phyloP scores from a whole-genome alignment of 2,797 vertebrate species.

The Anguilla obscura region DNA sequence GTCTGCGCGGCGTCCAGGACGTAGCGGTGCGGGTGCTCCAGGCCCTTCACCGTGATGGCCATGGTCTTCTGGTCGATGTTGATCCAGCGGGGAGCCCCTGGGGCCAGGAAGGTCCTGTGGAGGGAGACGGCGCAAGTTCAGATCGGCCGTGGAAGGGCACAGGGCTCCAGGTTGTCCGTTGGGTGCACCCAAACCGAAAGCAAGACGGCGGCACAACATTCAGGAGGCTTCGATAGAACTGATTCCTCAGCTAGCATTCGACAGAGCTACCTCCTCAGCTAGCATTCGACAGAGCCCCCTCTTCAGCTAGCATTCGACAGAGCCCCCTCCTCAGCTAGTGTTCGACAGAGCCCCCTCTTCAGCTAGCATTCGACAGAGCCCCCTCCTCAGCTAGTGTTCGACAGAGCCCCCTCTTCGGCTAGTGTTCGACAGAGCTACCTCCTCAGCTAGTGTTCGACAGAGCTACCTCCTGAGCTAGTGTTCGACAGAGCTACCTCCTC shows the following conservation, averaged over 20 bases:
- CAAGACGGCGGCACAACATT: background rate
- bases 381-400: too few relatives aligned
- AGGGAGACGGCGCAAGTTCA: background rate
- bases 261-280: background rate
- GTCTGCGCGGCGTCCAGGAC: constrained; percentile 94
- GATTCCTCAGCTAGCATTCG: too few relatives aligned
- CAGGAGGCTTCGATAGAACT: background rate
- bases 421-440: too few relatives aligned
- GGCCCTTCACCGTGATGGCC: constrained; percentile 92
- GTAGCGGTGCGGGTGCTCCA: constrained; percentile 90
- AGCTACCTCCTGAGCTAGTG: too few relatives aligned
- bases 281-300: background rate
- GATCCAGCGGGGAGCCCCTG: constrained; percentile 93
- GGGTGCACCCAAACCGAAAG: too few relatives aligned
- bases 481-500: too few relatives aligned
- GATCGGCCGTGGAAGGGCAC: background rate
- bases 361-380: background rate
- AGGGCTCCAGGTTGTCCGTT: too few relatives aligned
- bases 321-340: too few relatives aligned
- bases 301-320: background rate
- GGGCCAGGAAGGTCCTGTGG: constrained; percentile 87
- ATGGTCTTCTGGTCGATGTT: constrained; percentile 97
- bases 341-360: background rate
- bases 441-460: too few relatives aligned
- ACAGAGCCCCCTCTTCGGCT: background rate